Base-by-base conservation (phyloP, 1,140 invertebrate species). In the Uloborus diversus region DNA sequence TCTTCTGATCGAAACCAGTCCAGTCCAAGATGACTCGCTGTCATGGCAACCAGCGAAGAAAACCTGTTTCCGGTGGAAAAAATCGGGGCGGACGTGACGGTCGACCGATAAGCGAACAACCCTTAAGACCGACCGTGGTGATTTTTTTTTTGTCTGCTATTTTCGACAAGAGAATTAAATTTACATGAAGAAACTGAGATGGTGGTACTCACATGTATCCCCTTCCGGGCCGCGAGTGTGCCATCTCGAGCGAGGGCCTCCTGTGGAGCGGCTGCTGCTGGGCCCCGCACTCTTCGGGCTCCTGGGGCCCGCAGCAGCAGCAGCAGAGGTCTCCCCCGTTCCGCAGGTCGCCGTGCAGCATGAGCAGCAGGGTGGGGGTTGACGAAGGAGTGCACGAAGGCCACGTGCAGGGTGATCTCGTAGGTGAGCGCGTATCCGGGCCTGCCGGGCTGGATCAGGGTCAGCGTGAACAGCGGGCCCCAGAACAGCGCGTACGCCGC, bases 391-490 rank as follows among this genome's bases (percentile, higher is more conserved):
- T 95, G 94, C 64, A 94, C 91, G 86, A 94, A 94, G 47, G 93
- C 94, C 85, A 94, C 93, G 89, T 95, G 93, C 79, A 96, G 89
- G 35, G 93, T 94, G 82, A 93, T 91, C 89, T 93, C 91, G 83
- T 92, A 92, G 61, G 81, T 81, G 20, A 82, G 56, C 13, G 83
- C 81, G 25, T 80, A 75, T 4, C 70, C 79, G 1, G 57, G 53
- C 33, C 61, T 20, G 14, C 82, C 83, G 3, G 87, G 85, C 71
- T 88, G 87, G 25, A 88, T 82, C 13, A 92, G 91, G 28, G 93
- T 95, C 70, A 95, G 92, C 66, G 94, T 91, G 87, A 95, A 96
- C 75, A 96, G 87, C 25, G 94, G 94, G 79, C 94, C 93, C 94
- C 94, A 96, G 87, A 94, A 95, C 35, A 95, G 88, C 20, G 94